A percentile compares a stretch with the other conserved stretches of the same genome.
phyloP scores from a whole-genome alignment of 2,888 invertebrate genomes.

The Coronaproctus castanopsis region DNA sequence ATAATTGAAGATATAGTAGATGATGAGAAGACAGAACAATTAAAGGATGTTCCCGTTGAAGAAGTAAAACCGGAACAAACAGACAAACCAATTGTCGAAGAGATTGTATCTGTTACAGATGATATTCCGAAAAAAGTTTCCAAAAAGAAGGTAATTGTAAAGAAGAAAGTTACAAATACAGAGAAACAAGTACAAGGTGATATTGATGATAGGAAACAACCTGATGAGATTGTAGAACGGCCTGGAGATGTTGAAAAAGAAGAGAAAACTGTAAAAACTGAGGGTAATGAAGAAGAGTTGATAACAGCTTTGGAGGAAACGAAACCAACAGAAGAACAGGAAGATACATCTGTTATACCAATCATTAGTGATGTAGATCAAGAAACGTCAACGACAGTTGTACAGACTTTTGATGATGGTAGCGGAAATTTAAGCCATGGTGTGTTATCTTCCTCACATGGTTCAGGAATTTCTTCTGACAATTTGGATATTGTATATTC shows the following conservation, averaged over 20 bases:
- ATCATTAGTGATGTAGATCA: too few species aligned
- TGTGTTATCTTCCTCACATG: too few species aligned
- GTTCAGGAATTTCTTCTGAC: too few species aligned
- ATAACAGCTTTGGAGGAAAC: too few species aligned
- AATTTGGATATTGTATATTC: too few species aligned
- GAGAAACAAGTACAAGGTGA: neutral
- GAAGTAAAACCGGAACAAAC: constrained; percentile 1
- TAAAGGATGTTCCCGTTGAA: neutral
- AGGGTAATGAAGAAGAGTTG: too few species aligned
- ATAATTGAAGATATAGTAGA: constrained; percentile 3
- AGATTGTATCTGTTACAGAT: neutral
- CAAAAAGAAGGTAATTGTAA: neutral
- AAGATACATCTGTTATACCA: too few species aligned
- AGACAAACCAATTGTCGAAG: too few species aligned
- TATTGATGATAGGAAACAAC: neutral
- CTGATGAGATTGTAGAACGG: neutral
- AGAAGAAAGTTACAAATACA: neutral
- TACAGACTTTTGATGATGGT: too few species aligned
- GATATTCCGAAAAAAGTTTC: neutral
- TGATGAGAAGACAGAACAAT: constrained; percentile 2
- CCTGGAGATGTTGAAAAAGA: neutral
- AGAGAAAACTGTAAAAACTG: constrained; percentile 12
- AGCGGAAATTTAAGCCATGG: too few species aligned
- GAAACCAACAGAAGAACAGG: too few species aligned
- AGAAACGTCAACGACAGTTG: too few species aligned